Conservation (phyloP, 2,888 invertebrate species). For the Neoaliturus tenellus region DNA sequence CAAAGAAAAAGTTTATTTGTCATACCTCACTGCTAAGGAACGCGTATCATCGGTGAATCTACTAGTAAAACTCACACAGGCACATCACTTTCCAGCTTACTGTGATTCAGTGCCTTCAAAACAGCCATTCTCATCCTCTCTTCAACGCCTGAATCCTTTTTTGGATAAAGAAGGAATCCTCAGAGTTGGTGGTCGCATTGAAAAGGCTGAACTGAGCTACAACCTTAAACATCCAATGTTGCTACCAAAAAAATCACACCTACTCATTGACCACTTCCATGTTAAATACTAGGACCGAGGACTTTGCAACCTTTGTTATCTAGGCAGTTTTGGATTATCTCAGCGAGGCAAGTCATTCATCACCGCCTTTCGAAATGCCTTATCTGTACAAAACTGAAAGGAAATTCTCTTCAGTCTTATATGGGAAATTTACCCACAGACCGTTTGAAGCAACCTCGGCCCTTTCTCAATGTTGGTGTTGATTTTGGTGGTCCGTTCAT, state of each 20-base stretch:
- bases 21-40: conserved; percentile 1
- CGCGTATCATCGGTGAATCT: not conserved
- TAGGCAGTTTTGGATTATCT: conserved; percentile 50
- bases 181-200: conserved; percentile 60
- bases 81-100: conserved; percentile 3
- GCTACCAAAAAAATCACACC: conserved; percentile 53
- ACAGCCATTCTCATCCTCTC: not conserved
- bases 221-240: conserved; percentile 46
- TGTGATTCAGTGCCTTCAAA: not conserved
- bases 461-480: conserved; percentile 48
- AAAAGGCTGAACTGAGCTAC: not conserved
- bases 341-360: not conserved
- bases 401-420: not conserved
- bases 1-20: not conserved
- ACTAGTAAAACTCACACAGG: conserved; percentile 10
- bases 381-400: not conserved
- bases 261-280: conserved; percentile 58
- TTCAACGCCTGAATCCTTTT: conserved; percentile 39
- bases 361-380: not conserved
- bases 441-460: not conserved
- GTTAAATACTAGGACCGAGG: conserved; percentile 29
- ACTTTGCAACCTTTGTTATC: conserved; percentile 10
- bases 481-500: conserved; percentile 55
- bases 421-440: conserved; percentile 49
- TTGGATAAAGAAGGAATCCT: not conserved